phyloP scores from a whole-genome alignment of 1,140 invertebrate species.

The Cydia splendana region DNA sequence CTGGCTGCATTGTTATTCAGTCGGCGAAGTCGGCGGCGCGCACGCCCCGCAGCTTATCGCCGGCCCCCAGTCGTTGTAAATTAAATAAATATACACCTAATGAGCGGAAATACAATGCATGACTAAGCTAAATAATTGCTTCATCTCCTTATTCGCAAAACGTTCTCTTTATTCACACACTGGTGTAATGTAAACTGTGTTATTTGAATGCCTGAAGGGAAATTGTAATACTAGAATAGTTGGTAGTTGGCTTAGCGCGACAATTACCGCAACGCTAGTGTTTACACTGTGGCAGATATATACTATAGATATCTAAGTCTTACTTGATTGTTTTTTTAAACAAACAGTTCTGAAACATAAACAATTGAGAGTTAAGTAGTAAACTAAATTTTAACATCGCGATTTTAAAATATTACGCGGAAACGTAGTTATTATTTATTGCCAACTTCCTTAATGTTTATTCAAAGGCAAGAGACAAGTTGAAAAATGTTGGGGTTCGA shows the following conservation, averaged over 20 bases:
- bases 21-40: conserved; percentile 63
- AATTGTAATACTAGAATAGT: conserved; percentile 22
- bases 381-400: conserved; percentile 33
- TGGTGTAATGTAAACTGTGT: conserved; percentile 25
- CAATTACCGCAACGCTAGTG: background rate
- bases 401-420: conserved; percentile 44
- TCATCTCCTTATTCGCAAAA: conserved; percentile 55
- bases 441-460: conserved; percentile 46
- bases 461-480: conserved; percentile 40
- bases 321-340: too few relatives aligned
- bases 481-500: conserved; percentile 42
- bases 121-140: conserved; percentile 71
- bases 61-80: conserved; percentile 74
- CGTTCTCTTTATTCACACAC: conserved; percentile 38
- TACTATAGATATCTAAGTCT: too few relatives aligned
- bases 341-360: background rate
- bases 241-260: conserved; percentile 10
- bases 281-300: conserved; percentile 1
- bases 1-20: conserved; percentile 76
- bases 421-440: conserved; percentile 54
- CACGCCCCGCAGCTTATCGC: conserved; percentile 76
- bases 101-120: conserved; percentile 77
- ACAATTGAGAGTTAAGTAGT: background rate
- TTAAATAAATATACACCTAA: conserved; percentile 79
- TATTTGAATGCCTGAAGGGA: conserved; percentile 15